Percentiles rank a stretch among this genome's conserved stretches.
Evolutionary conservation across 2,888 invertebrate species (phyloP).

Genomic region (Drosophila phalerata): DNA sequence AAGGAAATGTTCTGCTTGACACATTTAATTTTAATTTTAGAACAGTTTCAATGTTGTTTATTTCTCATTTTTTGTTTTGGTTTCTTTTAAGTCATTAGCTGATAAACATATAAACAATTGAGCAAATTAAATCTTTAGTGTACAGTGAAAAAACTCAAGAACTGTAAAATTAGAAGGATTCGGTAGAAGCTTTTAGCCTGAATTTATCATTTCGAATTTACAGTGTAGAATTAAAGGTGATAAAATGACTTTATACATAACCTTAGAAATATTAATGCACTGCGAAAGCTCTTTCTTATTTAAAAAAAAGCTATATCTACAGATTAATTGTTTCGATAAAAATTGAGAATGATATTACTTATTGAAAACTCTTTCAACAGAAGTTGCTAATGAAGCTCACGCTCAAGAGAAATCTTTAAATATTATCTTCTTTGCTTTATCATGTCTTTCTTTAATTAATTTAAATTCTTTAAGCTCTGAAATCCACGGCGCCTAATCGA

Average conservation of each 20-base stretch:
- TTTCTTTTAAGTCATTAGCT: constrained; percentile 26
- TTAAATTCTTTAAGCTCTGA: constrained; percentile 29
- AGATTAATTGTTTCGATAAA: background rate
- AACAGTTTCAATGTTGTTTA: constrained; percentile 6
- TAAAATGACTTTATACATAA: no score
- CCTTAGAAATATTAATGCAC: no score
- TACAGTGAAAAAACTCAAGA: background rate
- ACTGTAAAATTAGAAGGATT: background rate
- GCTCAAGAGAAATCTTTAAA: background rate
- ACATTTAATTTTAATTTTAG: constrained; percentile 28
- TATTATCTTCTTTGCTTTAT: background rate
- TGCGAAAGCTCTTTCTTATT: background rate
- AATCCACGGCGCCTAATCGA: constrained; percentile 64
- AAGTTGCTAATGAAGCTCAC: background rate
- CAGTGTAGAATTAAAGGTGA: background rate
- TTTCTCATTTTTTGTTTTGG: constrained; percentile 1
- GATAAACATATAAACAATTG: constrained; percentile 30
- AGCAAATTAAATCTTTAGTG: no score
- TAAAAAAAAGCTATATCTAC: background rate
- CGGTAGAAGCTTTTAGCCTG: background rate
- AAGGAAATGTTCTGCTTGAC: constrained; percentile 39
- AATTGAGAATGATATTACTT: background rate
- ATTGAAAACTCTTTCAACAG: background rate
- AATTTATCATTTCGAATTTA: background rate
- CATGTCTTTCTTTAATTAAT: background rate